These are phyloP conservation scores for Xiphophorus birchmanni DNA, from an alignment of 2,797 vertebrate genomes.

Conservation along the genomic window DNA sequence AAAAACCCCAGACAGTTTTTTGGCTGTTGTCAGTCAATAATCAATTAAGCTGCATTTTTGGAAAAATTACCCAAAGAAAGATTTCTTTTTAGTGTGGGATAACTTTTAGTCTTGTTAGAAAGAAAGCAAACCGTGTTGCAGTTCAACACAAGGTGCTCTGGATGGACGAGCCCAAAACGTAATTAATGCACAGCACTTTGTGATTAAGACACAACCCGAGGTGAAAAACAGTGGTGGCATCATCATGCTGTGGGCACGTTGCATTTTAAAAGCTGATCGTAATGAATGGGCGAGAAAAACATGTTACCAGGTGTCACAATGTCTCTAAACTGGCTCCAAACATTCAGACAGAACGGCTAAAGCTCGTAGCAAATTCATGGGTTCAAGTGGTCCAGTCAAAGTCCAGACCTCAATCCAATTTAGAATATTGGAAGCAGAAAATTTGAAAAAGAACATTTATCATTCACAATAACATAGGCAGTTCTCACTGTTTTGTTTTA, in stretches of 20 bases:
- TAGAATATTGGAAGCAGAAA: constrained; percentile 20
- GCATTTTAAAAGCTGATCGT: neutral
- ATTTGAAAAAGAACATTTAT: neutral
- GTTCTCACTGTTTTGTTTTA: neutral
- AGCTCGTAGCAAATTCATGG: neutral
- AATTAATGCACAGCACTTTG: neutral
- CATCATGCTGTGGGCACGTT: neutral
- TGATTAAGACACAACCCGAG: neutral
- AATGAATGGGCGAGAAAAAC: neutral
- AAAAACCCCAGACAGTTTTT: too few species aligned
- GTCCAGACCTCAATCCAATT: constrained; percentile 24
- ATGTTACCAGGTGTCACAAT: neutral
- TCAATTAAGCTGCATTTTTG: neutral
- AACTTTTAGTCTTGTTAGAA: neutral
- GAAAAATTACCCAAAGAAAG: neutral
- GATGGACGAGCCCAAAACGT: neutral
- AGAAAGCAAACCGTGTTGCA: neutral
- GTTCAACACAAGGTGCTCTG: neutral
- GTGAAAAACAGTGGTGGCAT: neutral
- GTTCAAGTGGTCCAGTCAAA: neutral
- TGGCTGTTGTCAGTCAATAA: neutral
- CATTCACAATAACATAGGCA: too few species aligned
- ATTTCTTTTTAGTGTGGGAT: neutral
- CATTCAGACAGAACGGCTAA: neutral
- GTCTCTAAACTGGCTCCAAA: neutral